Evolutionary conservation across 2,888 invertebrate genomes (phyloP).

Genomic region (Netelia virgata): DNA sequence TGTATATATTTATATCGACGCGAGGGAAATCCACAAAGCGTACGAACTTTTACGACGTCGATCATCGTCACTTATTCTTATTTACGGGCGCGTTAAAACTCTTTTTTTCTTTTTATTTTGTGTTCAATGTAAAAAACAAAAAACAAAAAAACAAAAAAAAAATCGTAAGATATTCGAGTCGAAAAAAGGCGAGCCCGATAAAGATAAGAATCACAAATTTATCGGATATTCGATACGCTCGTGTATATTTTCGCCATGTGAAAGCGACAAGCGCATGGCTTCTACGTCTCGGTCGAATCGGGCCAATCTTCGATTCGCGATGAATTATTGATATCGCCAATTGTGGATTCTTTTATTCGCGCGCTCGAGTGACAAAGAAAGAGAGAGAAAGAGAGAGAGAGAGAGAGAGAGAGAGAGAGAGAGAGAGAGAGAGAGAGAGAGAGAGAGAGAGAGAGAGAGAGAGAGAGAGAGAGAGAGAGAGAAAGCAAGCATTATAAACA

Average conservation of each 20-base stretch:
- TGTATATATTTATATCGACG: too few relatives aligned
- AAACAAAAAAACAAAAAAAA: background rate
- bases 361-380: constrained; percentile 1
- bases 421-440: constrained; percentile 18
- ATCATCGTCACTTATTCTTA: too few relatives aligned
- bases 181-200: background rate
- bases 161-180: background rate
- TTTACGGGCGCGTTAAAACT: too few relatives aligned
- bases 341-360: background rate
- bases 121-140: too few relatives aligned
- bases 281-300: background rate
- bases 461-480: constrained; percentile 37
- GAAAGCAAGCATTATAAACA: background rate
- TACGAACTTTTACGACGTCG: too few relatives aligned
- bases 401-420: constrained; percentile 30
- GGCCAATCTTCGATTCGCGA: background rate
- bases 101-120: too few relatives aligned
- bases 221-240: constrained; percentile 11
- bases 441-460: constrained; percentile 58
- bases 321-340: constrained; percentile 29
- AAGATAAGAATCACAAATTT: background rate
- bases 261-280: background rate
- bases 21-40: too few relatives aligned
- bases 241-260: background rate
- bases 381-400: constrained; percentile 58